Conservation (phyloP, 2,113 vertebrate species). For the Okapia johnstoni region DNA sequence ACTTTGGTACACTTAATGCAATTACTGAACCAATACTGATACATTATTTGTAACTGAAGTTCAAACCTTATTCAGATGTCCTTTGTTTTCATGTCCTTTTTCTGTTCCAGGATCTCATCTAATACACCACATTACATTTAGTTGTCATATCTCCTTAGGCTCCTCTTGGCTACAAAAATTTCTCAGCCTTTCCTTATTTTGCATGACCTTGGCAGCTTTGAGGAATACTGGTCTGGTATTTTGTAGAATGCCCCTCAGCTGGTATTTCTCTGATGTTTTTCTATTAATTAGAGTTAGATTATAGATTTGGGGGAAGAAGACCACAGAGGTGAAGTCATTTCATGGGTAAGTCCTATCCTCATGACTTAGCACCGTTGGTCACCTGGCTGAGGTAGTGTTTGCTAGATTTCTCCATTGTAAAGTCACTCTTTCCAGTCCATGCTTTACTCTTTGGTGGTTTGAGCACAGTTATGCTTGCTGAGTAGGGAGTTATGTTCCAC, state of each 20-base stretch:
- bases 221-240: background rate
- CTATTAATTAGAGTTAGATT: background rate
- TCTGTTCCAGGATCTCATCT: background rate
- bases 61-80: background rate
- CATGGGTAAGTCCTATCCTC: background rate
- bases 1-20: background rate
- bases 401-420: background rate
- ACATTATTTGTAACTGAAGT: background rate
- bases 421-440: background rate
- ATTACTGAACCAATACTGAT: background rate
- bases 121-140: background rate
- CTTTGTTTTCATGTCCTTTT: background rate
- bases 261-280: background rate
- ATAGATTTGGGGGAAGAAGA: background rate
- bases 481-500: background rate
- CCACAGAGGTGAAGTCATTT: background rate
- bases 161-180: background rate
- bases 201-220: background rate
- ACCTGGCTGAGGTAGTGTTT: background rate
- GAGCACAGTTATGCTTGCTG: background rate
- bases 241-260: background rate
- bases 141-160: background rate
- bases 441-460: background rate
- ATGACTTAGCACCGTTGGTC: background rate
- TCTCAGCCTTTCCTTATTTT: background rate